A percentile compares a stretch with the other conserved stretches of the same genome.
Conservation (phyloP, 2,888 invertebrate species). For the Linnaemya tessellans region DNA sequence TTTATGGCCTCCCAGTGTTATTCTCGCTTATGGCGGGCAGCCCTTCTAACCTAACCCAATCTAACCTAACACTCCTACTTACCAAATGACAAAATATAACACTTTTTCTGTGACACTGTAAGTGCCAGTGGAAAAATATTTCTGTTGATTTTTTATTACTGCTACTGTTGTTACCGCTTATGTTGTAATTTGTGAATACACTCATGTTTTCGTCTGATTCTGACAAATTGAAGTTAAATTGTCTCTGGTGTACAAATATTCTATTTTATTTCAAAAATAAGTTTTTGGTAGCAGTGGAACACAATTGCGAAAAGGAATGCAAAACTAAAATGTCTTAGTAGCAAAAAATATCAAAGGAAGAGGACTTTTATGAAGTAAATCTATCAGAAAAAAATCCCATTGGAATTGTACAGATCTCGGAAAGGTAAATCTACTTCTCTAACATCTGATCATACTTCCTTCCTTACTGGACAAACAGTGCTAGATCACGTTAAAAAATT, state of each 20-base stretch:
- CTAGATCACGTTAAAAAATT: too few species aligned
- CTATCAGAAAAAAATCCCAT: too few species aligned
- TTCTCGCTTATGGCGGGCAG: too few species aligned
- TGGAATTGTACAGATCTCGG: too few species aligned
- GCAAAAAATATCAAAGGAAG: background rate
- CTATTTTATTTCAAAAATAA: background rate
- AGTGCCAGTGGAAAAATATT: conserved; percentile 20
- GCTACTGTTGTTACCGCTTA: background rate
- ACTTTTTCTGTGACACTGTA: conserved; percentile 12
- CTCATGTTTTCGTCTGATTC: conserved; percentile 55
- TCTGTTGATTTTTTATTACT: conserved; percentile 43
- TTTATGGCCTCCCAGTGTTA: too few species aligned
- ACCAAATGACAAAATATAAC: too few species aligned
- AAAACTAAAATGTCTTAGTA: background rate
- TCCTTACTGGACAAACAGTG: too few species aligned
- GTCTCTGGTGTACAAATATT: conserved; percentile 52
- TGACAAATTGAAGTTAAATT: conserved; percentile 71
- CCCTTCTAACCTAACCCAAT: too few species aligned
- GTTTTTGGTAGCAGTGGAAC: conserved; percentile 25
- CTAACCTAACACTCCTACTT: too few species aligned
- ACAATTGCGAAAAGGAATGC: background rate
- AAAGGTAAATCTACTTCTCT: too few species aligned
- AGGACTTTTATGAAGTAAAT: too few species aligned
- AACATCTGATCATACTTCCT: too few species aligned
- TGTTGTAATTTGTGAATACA: background rate